phyloP scores from a whole-genome alignment of 2,888 invertebrate species.

The Phortica magna region DNA sequence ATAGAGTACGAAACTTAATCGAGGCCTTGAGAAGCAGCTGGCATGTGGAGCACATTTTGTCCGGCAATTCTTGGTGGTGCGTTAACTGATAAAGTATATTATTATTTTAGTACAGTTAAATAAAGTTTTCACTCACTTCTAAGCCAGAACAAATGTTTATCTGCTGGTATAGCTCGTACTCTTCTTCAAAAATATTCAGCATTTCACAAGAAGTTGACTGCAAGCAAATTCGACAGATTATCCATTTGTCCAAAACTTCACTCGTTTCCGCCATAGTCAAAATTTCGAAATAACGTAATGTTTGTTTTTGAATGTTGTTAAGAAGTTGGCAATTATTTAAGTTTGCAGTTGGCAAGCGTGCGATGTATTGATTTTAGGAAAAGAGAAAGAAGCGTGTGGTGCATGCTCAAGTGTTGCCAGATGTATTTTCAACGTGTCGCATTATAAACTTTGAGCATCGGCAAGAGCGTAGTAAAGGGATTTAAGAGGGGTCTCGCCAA shows the following conservation, averaged over 20 bases:
- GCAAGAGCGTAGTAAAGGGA: no score
- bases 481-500: no score
- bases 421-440: neutral
- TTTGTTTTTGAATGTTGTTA: neutral
- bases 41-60: constrained; percentile 64
- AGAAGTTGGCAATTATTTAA: constrained; percentile 46
- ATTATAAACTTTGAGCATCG: no score
- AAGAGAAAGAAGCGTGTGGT: neutral
- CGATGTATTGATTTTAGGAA: neutral
- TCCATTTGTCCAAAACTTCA: constrained; percentile 40
- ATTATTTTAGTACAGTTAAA: neutral
- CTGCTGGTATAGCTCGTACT: constrained; percentile 48
- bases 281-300: neutral
- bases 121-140: constrained; percentile 48
- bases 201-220: constrained; percentile 53
- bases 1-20: constrained; percentile 54
- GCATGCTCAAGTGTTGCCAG: neutral
- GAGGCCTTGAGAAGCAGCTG: constrained; percentile 57
- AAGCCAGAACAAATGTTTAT: constrained; percentile 67
- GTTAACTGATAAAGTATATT: constrained; percentile 51
- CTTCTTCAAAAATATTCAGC: constrained; percentile 50
- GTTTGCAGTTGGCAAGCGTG: neutral
- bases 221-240: constrained; percentile 67
- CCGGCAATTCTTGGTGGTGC: constrained; percentile 47
- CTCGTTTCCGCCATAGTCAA: constrained; percentile 1